A percentile compares a stretch with the other conserved stretches of the same genome.
Conservation (phyloP, 2,797 vertebrate species). For the Eulemur rubriventer region DNA sequence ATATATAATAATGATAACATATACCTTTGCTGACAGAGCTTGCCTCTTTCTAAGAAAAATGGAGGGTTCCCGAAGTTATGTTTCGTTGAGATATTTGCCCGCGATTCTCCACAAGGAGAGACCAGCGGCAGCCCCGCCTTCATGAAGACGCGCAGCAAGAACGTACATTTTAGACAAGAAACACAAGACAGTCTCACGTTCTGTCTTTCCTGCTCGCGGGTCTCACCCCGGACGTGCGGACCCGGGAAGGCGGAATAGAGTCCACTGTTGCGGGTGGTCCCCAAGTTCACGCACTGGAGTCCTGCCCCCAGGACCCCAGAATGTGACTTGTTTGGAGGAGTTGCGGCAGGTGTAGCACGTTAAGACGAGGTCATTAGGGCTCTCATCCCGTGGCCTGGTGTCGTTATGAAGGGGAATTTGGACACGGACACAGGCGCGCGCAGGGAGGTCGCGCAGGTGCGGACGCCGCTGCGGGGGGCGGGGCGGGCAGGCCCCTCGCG, state of each 20-base stretch:
- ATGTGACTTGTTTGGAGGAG: background rate
- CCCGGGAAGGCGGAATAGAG: background rate
- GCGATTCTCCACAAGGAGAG: background rate
- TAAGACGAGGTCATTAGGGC: background rate
- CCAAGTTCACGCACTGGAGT: too few relatives aligned
- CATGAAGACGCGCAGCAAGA: background rate
- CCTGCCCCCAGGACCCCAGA: background rate
- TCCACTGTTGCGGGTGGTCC: too few relatives aligned
- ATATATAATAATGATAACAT: accelerated
- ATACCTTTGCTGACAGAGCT: background rate
- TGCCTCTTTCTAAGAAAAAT: background rate
- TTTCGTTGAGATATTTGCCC: background rate
- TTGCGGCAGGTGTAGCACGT: accelerated
- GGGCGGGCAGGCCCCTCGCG: too few relatives aligned
- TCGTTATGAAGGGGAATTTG: background rate
- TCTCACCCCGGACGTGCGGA: accelerated
- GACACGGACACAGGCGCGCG: background rate
- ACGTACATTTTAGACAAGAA: background rate
- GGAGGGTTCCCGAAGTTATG: background rate
- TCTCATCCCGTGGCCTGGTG: accelerated
- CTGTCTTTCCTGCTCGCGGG: background rate
- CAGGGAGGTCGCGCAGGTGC: accelerated
- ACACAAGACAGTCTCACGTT: too few relatives aligned
- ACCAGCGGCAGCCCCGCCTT: background rate
- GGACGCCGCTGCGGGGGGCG: accelerated